Evolutionary conservation across 2,113 vertebrate species (phyloP).

Genomic region (Thinocorus orbignyianus): DNA sequence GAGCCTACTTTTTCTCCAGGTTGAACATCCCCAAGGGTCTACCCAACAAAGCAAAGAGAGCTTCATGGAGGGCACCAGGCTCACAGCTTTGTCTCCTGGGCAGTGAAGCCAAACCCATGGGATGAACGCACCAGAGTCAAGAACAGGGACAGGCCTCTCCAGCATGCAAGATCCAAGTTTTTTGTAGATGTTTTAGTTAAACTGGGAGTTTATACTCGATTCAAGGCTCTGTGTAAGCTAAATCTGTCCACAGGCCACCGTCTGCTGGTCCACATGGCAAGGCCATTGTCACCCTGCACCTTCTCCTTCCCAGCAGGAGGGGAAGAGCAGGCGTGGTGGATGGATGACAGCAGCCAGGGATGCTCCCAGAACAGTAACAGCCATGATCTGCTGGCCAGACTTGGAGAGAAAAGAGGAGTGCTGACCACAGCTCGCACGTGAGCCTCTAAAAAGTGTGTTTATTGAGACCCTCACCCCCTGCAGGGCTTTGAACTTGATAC

Average conservation of each 20-base stretch:
- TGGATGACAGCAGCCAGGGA: neutral
- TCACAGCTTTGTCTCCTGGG: neutral
- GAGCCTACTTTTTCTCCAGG: too few relatives aligned
- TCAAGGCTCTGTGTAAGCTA: neutral
- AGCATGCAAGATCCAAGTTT: neutral
- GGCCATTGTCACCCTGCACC: neutral
- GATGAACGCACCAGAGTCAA: neutral
- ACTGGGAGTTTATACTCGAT: neutral
- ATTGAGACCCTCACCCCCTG: neutral
- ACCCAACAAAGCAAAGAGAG: neutral
- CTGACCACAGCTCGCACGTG: neutral
- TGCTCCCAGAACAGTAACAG: neutral
- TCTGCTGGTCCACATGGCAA: neutral
- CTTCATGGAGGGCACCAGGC: neutral
- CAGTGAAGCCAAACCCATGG: rapidly evolving
- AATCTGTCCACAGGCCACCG: neutral
- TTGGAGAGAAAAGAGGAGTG: neutral
- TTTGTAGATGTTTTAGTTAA: neutral
- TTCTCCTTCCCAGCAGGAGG: neutral
- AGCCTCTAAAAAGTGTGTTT: neutral
- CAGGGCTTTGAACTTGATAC: neutral
- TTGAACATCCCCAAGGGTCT: too few relatives aligned
- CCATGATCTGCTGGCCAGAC: neutral
- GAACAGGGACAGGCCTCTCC: neutral
- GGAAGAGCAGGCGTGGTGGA: neutral